Percentiles rank a stretch among this genome's conserved stretches.
Conservation (phyloP, 2,888 invertebrate genomes). For the Callinectes sapidus region DNA sequence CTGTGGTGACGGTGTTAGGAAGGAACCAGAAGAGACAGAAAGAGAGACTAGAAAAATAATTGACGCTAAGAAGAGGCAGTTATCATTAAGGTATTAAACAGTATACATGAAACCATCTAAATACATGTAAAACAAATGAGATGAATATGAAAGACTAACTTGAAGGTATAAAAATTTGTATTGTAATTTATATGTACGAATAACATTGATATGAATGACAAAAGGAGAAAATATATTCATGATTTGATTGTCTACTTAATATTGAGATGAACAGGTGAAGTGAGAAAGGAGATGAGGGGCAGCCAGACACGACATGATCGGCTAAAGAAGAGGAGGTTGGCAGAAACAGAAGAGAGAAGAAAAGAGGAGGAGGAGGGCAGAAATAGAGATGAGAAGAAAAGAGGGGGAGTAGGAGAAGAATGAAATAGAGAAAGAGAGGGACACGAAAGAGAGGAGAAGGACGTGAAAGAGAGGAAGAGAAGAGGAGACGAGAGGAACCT, state of each 20-base stretch:
- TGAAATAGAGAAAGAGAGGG: not conserved
- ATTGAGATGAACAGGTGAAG: not conserved
- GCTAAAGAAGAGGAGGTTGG: not conserved
- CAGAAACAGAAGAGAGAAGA: not conserved
- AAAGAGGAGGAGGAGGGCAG: not conserved
- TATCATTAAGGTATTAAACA: not conserved
- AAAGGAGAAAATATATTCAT: not conserved
- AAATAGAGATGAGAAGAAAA: not conserved
- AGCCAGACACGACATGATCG: not conserved
- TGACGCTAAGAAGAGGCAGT: slow-evolving; percentile 12
- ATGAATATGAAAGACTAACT: not conserved
- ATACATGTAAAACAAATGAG: not conserved
- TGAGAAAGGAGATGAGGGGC: not conserved
- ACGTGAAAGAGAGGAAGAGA: not conserved
- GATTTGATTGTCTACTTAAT: not conserved
- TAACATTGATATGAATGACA: not conserved
- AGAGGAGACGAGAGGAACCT: not conserved
- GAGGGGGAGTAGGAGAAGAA: not conserved
- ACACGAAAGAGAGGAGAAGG: not conserved
- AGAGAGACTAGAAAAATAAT: not conserved
- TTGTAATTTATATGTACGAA: not conserved
- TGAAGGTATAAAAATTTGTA: too few species aligned
- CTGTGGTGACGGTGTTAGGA: not conserved
- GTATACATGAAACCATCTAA: not conserved
- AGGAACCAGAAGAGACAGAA: not conserved